A percentile compares a stretch with the other conserved stretches of the same genome.
phyloP scores from a whole-genome alignment of 2,888 invertebrate genomes.

The Xestobium rufovillosum region DNA sequence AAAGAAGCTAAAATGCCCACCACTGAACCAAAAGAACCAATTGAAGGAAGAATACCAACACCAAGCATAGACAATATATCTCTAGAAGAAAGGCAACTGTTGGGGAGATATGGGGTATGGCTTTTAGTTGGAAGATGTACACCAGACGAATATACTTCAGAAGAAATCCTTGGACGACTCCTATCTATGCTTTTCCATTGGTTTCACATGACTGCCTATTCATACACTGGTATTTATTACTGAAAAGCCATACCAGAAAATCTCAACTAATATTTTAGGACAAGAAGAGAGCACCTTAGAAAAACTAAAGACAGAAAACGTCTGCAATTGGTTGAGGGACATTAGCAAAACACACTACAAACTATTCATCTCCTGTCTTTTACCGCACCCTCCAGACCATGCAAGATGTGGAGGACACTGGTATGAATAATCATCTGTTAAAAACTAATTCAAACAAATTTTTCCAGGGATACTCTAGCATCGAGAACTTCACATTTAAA shows the following conservation, averaged over 20 bases:
- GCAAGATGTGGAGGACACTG: conserved; percentile 95
- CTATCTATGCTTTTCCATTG: conserved; percentile 97
- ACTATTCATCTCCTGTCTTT: conserved; percentile 84
- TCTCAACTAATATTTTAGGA: conserved; percentile 40
- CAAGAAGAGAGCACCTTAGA: conserved; percentile 83
- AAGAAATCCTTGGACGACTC: conserved; percentile 79
- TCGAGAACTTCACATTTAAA: conserved; percentile 85
- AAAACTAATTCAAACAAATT: conserved; percentile 12
- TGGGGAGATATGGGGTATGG: conserved; percentile 96
- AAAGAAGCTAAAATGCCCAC: conserved; percentile 85
- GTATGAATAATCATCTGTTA: conserved; percentile 40
- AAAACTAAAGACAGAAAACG: conserved; percentile 84
- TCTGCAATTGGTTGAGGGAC: conserved; percentile 84
- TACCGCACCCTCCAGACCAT: conserved; percentile 95
- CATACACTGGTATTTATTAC: conserved; percentile 93
- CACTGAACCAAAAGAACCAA: conserved; percentile 53
- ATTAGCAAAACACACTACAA: conserved; percentile 79
- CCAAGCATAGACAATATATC: conserved; percentile 60
- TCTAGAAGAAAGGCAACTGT: conserved; percentile 78
- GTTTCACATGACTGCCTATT: conserved; percentile 97
- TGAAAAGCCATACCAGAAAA: no score
- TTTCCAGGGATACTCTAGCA: conserved; percentile 69
- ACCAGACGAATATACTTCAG: conserved; percentile 67
- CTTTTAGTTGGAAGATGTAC: conserved; percentile 88
- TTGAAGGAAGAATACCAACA: conserved; percentile 41